Evolutionary conservation across 2,797 vertebrate species (phyloP).

Genomic region (Urophycis tenuis): DNA sequence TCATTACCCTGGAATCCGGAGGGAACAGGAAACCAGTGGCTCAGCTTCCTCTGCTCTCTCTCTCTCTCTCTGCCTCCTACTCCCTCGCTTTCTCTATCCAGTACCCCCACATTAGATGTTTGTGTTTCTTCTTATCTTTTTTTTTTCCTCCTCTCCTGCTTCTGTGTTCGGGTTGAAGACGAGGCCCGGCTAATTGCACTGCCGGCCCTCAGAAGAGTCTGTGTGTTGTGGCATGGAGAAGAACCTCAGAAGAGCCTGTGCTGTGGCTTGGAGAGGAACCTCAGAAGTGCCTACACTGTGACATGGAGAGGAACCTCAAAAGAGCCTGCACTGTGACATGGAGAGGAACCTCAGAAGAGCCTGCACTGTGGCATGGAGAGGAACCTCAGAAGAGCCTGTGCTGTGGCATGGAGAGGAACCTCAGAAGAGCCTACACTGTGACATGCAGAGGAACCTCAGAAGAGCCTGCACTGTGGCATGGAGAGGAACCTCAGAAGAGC

Average conservation of each 20-base stretch:
- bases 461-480: no score
- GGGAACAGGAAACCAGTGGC: conserved; percentile 50
- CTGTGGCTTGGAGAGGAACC: no score
- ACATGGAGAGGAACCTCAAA: no score
- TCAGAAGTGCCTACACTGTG: no score
- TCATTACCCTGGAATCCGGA: conserved; percentile 75
- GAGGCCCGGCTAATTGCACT: conserved; percentile 40
- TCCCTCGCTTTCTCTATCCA: conserved; percentile 1
- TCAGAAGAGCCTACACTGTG: no score
- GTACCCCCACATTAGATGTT: neutral
- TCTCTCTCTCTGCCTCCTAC: conserved; percentile 20
- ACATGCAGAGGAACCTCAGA: no score
- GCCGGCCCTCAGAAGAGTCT: conserved; percentile 11
- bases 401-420: no score
- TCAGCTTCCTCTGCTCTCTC: conserved; percentile 25
- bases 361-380: conserved; percentile 16
- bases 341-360: no score
- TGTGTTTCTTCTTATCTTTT: neutral
- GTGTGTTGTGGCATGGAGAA: no score
- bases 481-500: no score
- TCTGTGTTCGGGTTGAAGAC: conserved; percentile 23
- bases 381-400: no score
- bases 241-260: neutral
- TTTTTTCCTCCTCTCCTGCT: conserved; percentile 14
- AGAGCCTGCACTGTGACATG: no score